Base-by-base conservation (phyloP, 2,113 vertebrate species). In the Upupa epops region DNA sequence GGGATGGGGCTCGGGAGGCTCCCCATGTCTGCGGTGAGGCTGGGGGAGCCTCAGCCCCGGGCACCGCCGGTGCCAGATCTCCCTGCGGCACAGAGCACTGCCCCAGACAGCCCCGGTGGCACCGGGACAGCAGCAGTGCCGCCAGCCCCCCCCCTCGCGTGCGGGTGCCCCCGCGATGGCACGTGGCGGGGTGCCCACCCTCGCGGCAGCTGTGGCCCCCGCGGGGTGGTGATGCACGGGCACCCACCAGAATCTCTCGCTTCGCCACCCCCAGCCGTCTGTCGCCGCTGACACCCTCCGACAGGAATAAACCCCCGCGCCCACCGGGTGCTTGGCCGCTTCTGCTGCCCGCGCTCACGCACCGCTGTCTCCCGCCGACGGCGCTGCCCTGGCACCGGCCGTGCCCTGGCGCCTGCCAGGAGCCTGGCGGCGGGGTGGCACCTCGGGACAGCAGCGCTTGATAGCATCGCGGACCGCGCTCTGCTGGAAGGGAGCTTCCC, bases 271-370 rank as follows among this genome's bases (percentile, higher is more conserved):
- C 88, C 94, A 75, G 65, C 95, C 90, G 93, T 92, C 94, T 95
- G 95, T 93, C 92, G 49, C 93, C 55, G 93, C 83, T 91, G 83
- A 65, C 92, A 91, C 94, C 89, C 82, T 10, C n/a, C 8, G 90
- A 65, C 92, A 85, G 92, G 92, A 95, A 96, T 94, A 93, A 94
- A 92, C 90, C 83, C 88, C 90, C 94, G 49, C 93, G 91, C 92
- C 94, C 51, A 77, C 94, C 94, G 54, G 83, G 94, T 86, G 94
- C 88, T 95, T 70, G 85, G 88, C 90, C 75, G 37, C 89, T 85
- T 77, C 93, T 91, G 92, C 93, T 89, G 88, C 86, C 79, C 22
- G 88, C 11, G 4, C 83, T 89, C 91, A 18, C 79, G 88, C 45
- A 88, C 94, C 85, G 55, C 95, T 92, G 69, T 79, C n/a, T 89